Evolutionary conservation across 2,797 vertebrate species (phyloP).

Genomic region (Nothura maculosa): DNA sequence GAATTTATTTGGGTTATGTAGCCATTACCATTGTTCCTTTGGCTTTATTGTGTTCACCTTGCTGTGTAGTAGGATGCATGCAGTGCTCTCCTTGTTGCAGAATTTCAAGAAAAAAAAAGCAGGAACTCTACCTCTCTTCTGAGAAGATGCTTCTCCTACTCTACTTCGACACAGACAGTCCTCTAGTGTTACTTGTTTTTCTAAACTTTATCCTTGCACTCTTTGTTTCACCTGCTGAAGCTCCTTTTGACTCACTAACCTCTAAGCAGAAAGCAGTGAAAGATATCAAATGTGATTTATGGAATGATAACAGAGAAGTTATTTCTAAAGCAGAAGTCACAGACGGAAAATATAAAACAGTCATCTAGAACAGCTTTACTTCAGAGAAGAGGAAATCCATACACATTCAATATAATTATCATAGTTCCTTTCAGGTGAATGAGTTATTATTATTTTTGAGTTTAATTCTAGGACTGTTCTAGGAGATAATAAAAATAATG

Average conservation of each 20-base stretch:
- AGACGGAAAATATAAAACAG: background rate
- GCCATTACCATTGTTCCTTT: constrained; percentile 15
- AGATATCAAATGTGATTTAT: background rate
- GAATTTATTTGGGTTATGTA: constrained; percentile 54
- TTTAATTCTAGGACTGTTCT: background rate
- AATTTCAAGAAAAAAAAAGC: background rate
- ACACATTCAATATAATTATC: background rate
- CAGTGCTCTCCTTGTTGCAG: background rate
- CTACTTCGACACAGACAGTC: fast-evolving
- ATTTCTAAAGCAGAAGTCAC: constrained; percentile 19
- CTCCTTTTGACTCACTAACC: background rate
- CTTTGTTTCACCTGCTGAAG: background rate
- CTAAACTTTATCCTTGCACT: background rate
- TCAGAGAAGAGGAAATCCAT: background rate
- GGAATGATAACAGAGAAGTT: background rate
- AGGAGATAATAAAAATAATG: background rate
- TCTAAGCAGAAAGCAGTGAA: background rate
- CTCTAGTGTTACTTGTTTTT: background rate
- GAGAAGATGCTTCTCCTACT: background rate
- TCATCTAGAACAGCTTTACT: background rate
- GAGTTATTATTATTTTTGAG: background rate
- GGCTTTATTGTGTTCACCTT: constrained; percentile 63
- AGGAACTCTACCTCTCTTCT: background rate
- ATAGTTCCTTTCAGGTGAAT: background rate
- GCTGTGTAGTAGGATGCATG: background rate